Percentiles rank a stretch among this genome's conserved stretches.
phyloP scores from a whole-genome alignment of 1,140 invertebrate species.

The Batillaria attramentaria region DNA sequence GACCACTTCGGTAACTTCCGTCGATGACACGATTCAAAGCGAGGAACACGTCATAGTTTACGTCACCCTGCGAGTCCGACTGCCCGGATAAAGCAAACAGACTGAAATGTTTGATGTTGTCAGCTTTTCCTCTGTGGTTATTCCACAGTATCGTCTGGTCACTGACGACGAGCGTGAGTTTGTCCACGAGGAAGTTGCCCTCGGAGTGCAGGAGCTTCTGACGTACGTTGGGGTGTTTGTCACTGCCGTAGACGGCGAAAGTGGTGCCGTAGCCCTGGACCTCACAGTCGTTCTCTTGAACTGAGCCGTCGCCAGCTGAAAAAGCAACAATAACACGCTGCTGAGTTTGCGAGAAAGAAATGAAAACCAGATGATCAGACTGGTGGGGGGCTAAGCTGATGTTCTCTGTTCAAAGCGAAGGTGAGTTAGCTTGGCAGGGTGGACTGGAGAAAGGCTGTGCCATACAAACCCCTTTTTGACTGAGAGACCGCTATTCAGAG shows the following conservation, averaged over 20 bases:
- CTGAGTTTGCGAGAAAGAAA: not conserved
- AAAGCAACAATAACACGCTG: constrained; percentile 5
- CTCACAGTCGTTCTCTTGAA: constrained; percentile 43
- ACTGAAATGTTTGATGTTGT: constrained; percentile 18
- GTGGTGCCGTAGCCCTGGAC: constrained; percentile 28
- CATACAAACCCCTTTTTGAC: no score
- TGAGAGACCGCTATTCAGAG: no score
- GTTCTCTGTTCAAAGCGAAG: not conserved
- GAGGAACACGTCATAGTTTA: constrained; percentile 40
- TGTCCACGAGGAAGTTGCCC: constrained; percentile 22
- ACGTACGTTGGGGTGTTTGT: constrained; percentile 28
- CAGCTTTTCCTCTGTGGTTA: constrained; percentile 29
- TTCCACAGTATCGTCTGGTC: constrained; percentile 34
- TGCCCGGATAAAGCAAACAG: constrained; percentile 41
- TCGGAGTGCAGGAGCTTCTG: constrained; percentile 22
- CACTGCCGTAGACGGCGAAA: constrained; percentile 37
- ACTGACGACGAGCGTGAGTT: constrained; percentile 30
- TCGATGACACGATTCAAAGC: constrained; percentile 39
- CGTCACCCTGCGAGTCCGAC: constrained; percentile 33
- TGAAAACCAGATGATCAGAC: not conserved
- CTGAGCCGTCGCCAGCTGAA: constrained; percentile 38
- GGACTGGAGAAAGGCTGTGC: no score
- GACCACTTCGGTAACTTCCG: constrained; percentile 38
- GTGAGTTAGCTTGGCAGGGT: not conserved
- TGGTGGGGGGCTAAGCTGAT: not conserved